A percentile compares a stretch with the other conserved stretches of the same genome.
Conservation (phyloP, 2,113 vertebrate species). For the human region DNA sequence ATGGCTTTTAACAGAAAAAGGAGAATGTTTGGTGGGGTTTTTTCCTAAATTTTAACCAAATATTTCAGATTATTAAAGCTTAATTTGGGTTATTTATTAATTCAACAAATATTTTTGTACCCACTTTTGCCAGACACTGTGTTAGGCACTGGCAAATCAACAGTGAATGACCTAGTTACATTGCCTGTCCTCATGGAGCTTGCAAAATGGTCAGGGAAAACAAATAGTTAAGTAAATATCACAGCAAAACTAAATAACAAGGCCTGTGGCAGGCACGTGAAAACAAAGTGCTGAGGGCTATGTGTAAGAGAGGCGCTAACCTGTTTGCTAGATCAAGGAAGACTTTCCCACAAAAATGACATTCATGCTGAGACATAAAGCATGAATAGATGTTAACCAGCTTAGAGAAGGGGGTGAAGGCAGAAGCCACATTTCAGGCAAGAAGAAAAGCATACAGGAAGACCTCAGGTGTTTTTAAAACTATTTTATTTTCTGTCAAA, state of each 20-base stretch:
- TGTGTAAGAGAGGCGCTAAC: neutral
- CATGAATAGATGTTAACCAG: neutral
- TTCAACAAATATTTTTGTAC: neutral
- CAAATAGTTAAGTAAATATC: neutral
- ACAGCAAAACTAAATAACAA: neutral
- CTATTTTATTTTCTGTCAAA: neutral
- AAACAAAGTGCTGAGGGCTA: neutral
- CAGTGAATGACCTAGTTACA: neutral
- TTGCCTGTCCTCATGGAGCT: neutral
- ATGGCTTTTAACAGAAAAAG: neutral
- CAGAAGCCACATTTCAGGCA: neutral
- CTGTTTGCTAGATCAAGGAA: neutral
- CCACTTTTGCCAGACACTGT: neutral
- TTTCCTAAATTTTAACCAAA: neutral
- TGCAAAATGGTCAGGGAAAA: neutral
- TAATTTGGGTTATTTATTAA: neutral
- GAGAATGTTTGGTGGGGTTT: neutral
- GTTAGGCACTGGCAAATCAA: neutral
- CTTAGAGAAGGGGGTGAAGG: neutral
- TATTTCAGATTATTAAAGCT: neutral
- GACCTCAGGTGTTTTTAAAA: neutral
- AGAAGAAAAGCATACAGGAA: neutral
- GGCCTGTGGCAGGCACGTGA: neutral
- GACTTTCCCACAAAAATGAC: neutral
- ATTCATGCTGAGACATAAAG: neutral